Evolutionary conservation across 2,888 invertebrate genomes (phyloP), one percentile per base, ranked within the genome.

Genomic region (Adelognathus sp.): DNA sequence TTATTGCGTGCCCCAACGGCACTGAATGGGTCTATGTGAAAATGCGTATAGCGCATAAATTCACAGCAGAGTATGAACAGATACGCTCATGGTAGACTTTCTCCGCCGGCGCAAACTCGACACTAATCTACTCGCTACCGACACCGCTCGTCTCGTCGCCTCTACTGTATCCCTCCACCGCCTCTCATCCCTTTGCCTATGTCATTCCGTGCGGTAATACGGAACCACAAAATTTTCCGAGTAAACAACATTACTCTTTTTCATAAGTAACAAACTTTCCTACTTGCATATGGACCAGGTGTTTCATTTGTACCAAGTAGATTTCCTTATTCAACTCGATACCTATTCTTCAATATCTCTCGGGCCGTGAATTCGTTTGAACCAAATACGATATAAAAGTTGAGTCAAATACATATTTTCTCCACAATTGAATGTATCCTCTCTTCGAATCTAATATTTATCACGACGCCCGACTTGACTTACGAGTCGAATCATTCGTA

Each of bases 171-270:
- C 44, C 14, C 14, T 36, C 36, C 36, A 6, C 2, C 1, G n/a
- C 63, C 29, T 16, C 27, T 64, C 33, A 50, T 46, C 64, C 61
- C 69, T 69, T 69, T 41, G 39, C 69, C 44, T 54, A 33, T 76
- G 16, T 54, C 54, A 39, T 44, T 69, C 61, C 36, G 18, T 24
- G 33, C 63, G 24, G 52, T 21, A 52, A 16, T 33, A n/a, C n/a
- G n/a, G 16, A 46, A 64, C 56, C 58, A 29, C 33, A 31, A 64
- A 56, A 76, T 63, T 70, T 64, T 36, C 63, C 36, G 46, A 33
- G 63, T 39, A 70, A 76, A 75, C 69, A 76, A 46, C 63, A 64
- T 76, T 58, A 76, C 70, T 70, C 63, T 50, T 56, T 70, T 76
- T 76, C 64, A 58, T 69, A 61, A 52, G 24, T 31, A 24, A 1